Base-by-base conservation (phyloP, 2,888 invertebrate genomes). In the Pimpla rufipes region DNA sequence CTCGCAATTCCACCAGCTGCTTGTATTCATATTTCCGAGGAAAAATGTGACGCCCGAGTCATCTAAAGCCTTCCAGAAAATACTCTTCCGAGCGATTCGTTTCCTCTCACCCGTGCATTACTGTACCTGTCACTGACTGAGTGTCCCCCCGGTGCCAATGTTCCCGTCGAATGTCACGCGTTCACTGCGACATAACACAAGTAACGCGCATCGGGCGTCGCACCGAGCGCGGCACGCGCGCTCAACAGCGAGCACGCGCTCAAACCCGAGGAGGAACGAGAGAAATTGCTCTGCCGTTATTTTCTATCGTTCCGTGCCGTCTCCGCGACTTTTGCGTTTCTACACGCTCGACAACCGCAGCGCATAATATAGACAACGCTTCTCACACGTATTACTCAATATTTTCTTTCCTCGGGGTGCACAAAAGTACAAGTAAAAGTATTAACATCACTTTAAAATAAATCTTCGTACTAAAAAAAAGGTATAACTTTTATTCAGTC, bases 61-160 rank as follows among this genome's bases (percentile, higher is more conserved):
- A 29, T 29, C 29, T 5, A n/a, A 16, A 45, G 52, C 11, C 57
- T 7, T 62, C 16, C 35, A 5, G 70, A 68, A 66, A 66, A 71
- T 45, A 59, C 35, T 76, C 70, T 57, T 83, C 70, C 55, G 40
- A 64, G 45, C 70, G 74, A 75, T 79, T 82, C 70, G 70, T 78
- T 82, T 74, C 78, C 45, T 75, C 74, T 79, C 64, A 40, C 70
- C 57, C 67, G 71, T 55, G 64, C 67, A 85, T 90, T 88, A 87
- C 88, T 86, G 89, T 89, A 88, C 86, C 81, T 88, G 90, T 87
- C 89, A 84, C 83, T 87, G 88, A 86, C 86, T 81, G 86, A 85
- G 83, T 23, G 64, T 55, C 40, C 4, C 16, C 16, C 59, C 52
- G 62, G 50, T 86, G 83, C 78, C 71, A 79, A 73, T 68, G 84